A percentile compares a stretch with the other conserved stretches of the same genome.
These are phyloP conservation scores for Clanis bilineata DNA, from an alignment of 2,888 invertebrate genomes.

Conservation along the genomic window DNA sequence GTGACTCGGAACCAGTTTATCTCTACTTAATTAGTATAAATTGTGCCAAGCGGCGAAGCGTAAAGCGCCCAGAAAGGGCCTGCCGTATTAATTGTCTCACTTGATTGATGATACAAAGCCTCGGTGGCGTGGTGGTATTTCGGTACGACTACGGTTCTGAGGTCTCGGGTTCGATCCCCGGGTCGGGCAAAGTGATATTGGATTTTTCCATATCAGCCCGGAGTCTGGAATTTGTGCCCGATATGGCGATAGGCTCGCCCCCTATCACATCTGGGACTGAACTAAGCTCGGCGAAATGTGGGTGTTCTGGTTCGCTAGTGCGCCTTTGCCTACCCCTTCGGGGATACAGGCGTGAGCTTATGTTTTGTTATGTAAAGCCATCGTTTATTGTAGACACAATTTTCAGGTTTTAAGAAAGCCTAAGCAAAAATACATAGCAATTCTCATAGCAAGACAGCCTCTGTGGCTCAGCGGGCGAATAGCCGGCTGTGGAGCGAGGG, in stretches of 20 bases:
- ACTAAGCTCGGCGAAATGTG: not conserved
- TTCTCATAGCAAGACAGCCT: too few relatives aligned
- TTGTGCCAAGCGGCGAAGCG: slow-evolving; percentile 6
- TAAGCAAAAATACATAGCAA: too few relatives aligned
- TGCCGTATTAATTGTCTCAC: not conserved
- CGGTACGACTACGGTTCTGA: not conserved
- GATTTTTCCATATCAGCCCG: not conserved
- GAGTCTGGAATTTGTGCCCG: not conserved
- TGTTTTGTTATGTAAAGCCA: too few relatives aligned
- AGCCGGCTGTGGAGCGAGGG: too few relatives aligned
- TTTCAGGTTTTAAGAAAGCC: too few relatives aligned
- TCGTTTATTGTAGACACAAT: too few relatives aligned
- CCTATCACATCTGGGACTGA: not conserved
- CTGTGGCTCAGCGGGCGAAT: too few relatives aligned
- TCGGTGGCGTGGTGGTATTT: not conserved
- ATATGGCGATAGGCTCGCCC: not conserved
- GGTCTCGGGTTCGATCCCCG: not conserved
- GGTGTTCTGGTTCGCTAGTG: not conserved
- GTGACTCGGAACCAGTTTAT: not conserved
- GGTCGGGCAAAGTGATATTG: not conserved
- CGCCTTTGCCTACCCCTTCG: too few relatives aligned
- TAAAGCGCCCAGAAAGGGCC: not conserved
- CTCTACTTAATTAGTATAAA: slow-evolving; percentile 13
- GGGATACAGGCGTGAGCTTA: too few relatives aligned
- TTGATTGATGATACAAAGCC: not conserved